Percentiles rank a stretch among this genome's conserved stretches.
Conservation (phyloP, 2,113 vertebrate species). For the Serilophus lunatus region DNA sequence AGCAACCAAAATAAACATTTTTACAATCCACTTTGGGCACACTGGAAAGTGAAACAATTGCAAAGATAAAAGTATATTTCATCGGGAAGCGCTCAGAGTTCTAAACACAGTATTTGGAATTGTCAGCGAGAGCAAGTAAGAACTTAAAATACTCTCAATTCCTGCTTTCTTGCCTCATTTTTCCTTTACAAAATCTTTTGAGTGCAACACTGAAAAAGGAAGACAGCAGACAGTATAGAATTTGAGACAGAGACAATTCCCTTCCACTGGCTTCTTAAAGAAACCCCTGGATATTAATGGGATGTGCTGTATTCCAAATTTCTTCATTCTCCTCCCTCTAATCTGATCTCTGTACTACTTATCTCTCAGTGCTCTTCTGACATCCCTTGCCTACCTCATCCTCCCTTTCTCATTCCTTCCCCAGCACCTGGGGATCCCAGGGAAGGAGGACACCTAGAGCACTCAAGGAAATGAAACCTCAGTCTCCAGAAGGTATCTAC, state of each 20-base stretch:
- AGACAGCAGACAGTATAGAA: background rate
- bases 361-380: background rate
- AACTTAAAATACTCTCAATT: background rate
- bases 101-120: background rate
- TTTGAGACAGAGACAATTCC: background rate
- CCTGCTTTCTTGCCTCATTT: background rate
- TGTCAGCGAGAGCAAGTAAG: background rate
- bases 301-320: background rate
- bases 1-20: background rate
- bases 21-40: background rate
- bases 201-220: background rate
- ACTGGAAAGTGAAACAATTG: background rate
- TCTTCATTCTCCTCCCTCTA: background rate
- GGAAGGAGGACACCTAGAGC: background rate
- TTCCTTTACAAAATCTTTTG: background rate
- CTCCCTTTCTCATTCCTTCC: background rate
- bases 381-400: background rate
- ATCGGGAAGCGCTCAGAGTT: background rate
- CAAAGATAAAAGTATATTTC: background rate
- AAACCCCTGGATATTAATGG: background rate
- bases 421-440: background rate
- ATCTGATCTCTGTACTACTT: background rate
- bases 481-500: background rate
- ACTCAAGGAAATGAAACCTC: background rate
- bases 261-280: background rate